Base-by-base conservation (phyloP, 2,888 invertebrate genomes). In the Mellilla xanthometata region DNA sequence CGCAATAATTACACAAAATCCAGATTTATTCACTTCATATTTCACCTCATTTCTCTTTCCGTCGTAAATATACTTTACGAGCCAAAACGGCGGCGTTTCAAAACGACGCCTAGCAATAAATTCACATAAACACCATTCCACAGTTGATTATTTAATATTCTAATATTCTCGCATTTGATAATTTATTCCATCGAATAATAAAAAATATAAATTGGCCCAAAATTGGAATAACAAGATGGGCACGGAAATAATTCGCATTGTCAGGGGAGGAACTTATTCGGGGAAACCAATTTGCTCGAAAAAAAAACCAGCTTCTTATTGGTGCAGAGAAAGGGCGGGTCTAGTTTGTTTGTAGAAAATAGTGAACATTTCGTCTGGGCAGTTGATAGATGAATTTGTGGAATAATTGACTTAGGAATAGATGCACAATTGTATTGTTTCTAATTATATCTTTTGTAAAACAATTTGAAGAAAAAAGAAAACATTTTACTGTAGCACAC, bases 211-310 rank as follows among this genome's bases (percentile, higher is more conserved):
- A 79, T 77, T 81, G 70, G 71, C 64, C 62, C 66, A 65, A 76
- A 79, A 77, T 79, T 77, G 80, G 74, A 75, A 80, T 76, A 79
- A 80, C 80, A 79, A 73, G 78, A 81, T 77, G 71, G 77, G 74
- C 70, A 75, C 57, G 70, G 65, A 68, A 72, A 79, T 79, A 82
- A 82, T 82, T 80, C 76, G 65, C 67, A 81, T 78, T 81, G 81
- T 79, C 82, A 64, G 65, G 80, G 76, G 81, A 78, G 65, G 57
- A 68, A 76, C 72, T 80, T 80, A 81, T 81, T 76, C 81, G 74
- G 69, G 69, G 74, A 76, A 76, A 72, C 76, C 79, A 79, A 79
- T 79, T 78, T 78, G 60, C 66, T 66, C 61, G 62, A 65, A 63
- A 65, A n/a, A 62, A 65, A 64, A 70, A 65, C 65, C 68, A 65